Evolutionary conservation across 2,888 invertebrate species (phyloP).

Genomic region (Leuctra nigra): DNA sequence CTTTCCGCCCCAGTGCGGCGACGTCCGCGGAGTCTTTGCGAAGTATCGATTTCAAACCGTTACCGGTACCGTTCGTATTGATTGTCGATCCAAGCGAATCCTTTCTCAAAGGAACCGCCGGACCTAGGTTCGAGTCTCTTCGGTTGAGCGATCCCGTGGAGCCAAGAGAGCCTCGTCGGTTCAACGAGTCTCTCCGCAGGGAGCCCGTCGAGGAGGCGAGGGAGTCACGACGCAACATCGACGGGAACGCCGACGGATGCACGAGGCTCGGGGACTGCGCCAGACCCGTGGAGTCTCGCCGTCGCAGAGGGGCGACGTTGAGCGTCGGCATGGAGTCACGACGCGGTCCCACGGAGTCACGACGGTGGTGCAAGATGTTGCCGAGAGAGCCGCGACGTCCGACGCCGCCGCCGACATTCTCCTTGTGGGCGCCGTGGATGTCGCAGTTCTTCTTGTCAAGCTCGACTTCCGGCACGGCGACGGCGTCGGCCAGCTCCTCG

Average conservation of each 20-base stretch:
- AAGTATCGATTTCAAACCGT: conserved; percentile 10
- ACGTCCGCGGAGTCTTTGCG: conserved; percentile 32
- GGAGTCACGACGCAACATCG: conserved; percentile 55
- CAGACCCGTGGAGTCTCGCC: conserved; percentile 16
- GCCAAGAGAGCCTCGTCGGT: conserved; percentile 31
- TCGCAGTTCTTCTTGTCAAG: conserved; percentile 60
- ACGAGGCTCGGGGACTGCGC: conserved; percentile 38
- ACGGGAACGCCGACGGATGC: conserved; percentile 66
- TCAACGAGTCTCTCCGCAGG: conserved; percentile 32
- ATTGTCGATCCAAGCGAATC: conserved; percentile 20
- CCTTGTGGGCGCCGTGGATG: conserved; percentile 53
- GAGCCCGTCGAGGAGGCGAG: conserved; percentile 40
- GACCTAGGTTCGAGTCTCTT: not conserved
- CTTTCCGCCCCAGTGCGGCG: conserved; percentile 35
- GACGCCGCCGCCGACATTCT: conserved; percentile 42
- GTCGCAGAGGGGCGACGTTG: conserved; percentile 26
- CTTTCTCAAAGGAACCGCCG: not conserved
- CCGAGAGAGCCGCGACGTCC: conserved; percentile 52
- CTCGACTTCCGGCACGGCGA: conserved; percentile 49
- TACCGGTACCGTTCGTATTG: not conserved
- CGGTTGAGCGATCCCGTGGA: conserved; percentile 18
- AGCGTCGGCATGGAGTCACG: conserved; percentile 44
- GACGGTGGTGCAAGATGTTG: conserved; percentile 47
- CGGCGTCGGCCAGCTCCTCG: conserved; percentile 37
- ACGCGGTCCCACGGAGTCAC: conserved; percentile 46